Conservation (phyloP, 1,140 invertebrate genomes). For the Lutraria rhynchaena region DNA sequence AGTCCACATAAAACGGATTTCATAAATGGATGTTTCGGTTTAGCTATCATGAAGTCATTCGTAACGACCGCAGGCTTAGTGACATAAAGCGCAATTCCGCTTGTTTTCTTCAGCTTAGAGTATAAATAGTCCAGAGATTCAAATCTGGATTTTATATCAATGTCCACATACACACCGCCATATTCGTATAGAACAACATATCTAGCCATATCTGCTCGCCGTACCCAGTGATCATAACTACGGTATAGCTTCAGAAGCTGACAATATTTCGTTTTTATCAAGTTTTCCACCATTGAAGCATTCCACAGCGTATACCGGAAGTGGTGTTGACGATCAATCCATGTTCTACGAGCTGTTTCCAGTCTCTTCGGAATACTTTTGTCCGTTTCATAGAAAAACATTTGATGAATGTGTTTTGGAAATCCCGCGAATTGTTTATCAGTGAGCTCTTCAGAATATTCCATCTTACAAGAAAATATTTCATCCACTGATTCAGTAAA, state of each 20-base stretch:
- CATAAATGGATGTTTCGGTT: conserved; percentile 7
- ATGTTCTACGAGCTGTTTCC: not conserved
- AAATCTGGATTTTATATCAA: conserved; percentile 3
- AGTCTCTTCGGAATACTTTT: conserved; percentile 8
- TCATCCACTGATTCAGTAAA: too few relatives aligned
- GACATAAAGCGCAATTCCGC: conserved; percentile 9
- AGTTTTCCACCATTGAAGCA: conserved; percentile 14
- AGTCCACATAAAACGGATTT: conserved; percentile 18
- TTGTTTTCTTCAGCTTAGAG: not conserved
- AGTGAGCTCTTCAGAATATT: too few relatives aligned
- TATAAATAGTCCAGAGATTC: not conserved
- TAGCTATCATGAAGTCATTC: conserved; percentile 28
- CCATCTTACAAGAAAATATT: too few relatives aligned
- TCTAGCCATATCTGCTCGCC: conserved; percentile 17
- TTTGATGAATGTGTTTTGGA: conserved; percentile 30
- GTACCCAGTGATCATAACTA: conserved; percentile 37
- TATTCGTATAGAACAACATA: conserved; percentile 23
- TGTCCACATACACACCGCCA: conserved; percentile 31
- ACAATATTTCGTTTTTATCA: conserved; percentile 13
- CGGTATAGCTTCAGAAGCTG: not conserved
- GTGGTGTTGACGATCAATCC: not conserved
- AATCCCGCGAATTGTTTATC: not conserved
- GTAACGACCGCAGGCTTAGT: conserved; percentile 23
- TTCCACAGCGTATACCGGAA: conserved; percentile 44
- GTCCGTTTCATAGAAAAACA: conserved; percentile 12